Percentiles rank a stretch among this genome's conserved stretches.
phyloP scores from a whole-genome alignment of 2,113 vertebrate genomes.

The Zosterops hypoxanthus region DNA sequence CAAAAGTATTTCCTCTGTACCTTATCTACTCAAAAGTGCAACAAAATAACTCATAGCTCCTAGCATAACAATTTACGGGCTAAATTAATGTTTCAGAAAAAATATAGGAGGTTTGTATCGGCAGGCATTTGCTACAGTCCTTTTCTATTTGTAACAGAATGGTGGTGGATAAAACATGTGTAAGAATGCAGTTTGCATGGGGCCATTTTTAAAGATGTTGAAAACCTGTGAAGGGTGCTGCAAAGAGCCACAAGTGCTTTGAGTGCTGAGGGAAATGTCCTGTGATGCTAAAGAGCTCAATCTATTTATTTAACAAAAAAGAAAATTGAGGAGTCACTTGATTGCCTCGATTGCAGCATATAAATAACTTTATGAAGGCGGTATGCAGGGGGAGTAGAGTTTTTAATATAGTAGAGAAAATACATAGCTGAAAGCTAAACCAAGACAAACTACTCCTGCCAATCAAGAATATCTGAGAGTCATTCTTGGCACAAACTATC shows the following conservation, averaged over 20 bases:
- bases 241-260: neutral
- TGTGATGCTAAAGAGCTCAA: neutral
- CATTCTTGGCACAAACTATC: rapidly evolving
- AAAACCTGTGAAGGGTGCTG: neutral
- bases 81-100: neutral
- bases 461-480: neutral
- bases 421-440: neutral
- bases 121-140: neutral
- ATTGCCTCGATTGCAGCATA: neutral
- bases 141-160: neutral
- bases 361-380: neutral
- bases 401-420: neutral
- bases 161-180: neutral
- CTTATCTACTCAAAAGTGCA: neutral
- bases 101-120: neutral
- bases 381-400: neutral
- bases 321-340: neutral
- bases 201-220: neutral
- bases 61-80: neutral
- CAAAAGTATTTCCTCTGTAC: neutral
- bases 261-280: neutral
- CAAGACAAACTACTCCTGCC: neutral
- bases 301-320: neutral
- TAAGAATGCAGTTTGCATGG: neutral
- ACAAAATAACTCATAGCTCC: neutral